Evolutionary conservation across 1,140 invertebrate genomes (phyloP).

Genomic region (Conus betulinus): DNA sequence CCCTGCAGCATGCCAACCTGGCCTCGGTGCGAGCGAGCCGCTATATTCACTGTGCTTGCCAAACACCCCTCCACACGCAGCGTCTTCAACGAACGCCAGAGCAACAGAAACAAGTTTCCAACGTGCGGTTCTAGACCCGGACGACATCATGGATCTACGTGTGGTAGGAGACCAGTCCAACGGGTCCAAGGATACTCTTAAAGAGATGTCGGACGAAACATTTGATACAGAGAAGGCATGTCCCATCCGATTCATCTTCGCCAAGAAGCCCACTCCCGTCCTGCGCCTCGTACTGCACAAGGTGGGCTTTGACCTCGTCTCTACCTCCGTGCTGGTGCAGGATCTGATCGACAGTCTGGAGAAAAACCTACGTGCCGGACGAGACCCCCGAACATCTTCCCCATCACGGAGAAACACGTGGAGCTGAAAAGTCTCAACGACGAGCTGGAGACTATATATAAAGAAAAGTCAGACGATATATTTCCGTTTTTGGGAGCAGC

Average conservation of each 20-base stretch:
- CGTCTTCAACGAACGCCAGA: conserved; percentile 29
- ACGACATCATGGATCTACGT: conserved; percentile 38
- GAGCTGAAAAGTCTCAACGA: conserved; percentile 27
- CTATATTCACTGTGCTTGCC: conserved; percentile 27
- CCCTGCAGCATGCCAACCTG: conserved; percentile 17
- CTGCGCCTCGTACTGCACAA: conserved; percentile 44
- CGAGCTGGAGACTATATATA: conserved; percentile 41
- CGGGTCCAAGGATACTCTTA: neutral
- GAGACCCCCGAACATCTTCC: neutral
- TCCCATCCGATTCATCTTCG: conserved; percentile 44
- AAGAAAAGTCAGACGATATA: conserved; percentile 29
- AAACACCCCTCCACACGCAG: conserved; percentile 24
- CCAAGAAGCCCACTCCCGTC: neutral
- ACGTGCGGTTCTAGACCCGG: conserved; percentile 22
- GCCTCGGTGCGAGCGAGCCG: neutral
- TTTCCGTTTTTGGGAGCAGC: conserved; percentile 41
- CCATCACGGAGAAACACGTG: conserved; percentile 15
- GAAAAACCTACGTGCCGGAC: neutral
- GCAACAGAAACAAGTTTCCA: conserved; percentile 8
- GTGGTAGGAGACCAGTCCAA: neutral
- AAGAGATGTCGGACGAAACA: conserved; percentile 29
- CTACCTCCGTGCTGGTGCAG: conserved; percentile 36
- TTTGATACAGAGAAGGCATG: conserved; percentile 41
- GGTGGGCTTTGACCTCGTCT: conserved; percentile 41
- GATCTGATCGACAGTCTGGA: conserved; percentile 37